Percentiles rank a stretch among this genome's conserved stretches.
Evolutionary conservation across 2,888 invertebrate species (phyloP).

Genomic region (Sthenelais limicola): DNA sequence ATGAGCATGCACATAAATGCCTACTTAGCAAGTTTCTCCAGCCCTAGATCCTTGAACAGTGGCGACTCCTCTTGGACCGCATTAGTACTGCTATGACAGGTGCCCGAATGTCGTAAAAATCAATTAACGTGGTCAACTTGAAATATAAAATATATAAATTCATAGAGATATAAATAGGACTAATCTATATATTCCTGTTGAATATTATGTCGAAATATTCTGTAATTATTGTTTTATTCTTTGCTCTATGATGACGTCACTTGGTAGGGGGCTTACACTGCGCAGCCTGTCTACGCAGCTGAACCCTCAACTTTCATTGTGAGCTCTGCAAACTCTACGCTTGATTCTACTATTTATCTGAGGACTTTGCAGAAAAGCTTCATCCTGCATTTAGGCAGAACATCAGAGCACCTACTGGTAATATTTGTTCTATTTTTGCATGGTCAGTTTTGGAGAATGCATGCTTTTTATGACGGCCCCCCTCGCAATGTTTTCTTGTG

Average conservation of each 20-base stretch:
- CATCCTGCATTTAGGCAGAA: slow-evolving; percentile 11
- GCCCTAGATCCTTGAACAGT: too few species aligned
- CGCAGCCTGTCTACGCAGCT: slow-evolving; percentile 35
- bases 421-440: slow-evolving; percentile 31
- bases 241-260: slow-evolving; percentile 35
- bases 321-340: slow-evolving; percentile 21
- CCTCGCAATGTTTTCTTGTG: slow-evolving; percentile 24
- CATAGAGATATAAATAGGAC: too few species aligned
- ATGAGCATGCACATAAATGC: too few species aligned
- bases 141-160: too few species aligned
- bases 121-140: too few species aligned
- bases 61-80: too few species aligned
- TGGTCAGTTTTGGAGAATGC: slow-evolving; percentile 40
- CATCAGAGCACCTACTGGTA: slow-evolving; percentile 36
- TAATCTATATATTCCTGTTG: too few species aligned
- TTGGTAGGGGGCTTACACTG: slow-evolving; percentile 24
- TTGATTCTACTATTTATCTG: background rate
- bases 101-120: too few species aligned
- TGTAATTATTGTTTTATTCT: too few species aligned
- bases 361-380: slow-evolving; percentile 29
- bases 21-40: too few species aligned
- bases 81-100: too few species aligned
- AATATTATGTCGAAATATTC: too few species aligned
- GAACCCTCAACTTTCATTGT: slow-evolving; percentile 37
- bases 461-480: slow-evolving; percentile 30